Percentiles rank a stretch among this genome's conserved stretches.
Evolutionary conservation across 2,888 invertebrate genomes (phyloP).

Genomic region (Parnassius glacialis): DNA sequence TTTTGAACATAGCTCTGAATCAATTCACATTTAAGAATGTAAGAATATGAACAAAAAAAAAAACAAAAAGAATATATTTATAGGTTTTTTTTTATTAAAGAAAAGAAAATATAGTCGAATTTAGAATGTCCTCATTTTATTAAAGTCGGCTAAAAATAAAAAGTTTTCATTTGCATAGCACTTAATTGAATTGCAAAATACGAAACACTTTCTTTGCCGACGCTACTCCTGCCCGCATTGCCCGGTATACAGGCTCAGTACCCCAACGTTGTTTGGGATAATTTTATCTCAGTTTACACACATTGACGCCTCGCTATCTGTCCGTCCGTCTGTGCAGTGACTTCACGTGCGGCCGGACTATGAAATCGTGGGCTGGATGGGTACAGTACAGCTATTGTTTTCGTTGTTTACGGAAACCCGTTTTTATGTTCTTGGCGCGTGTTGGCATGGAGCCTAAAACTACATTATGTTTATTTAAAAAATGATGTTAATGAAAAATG

Average conservation of each 20-base stretch:
- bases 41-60: no score
- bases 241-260: slow-evolving; percentile 31
- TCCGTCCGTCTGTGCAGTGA: slow-evolving; percentile 11
- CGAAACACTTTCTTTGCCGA: slow-evolving; percentile 26
- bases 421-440: neutral
- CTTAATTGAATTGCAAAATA: no score
- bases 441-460: neutral
- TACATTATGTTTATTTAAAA: no score
- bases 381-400: slow-evolving; percentile 2
- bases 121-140: no score
- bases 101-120: no score
- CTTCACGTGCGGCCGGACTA: slow-evolving; percentile 7
- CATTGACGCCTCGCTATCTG: slow-evolving; percentile 29
- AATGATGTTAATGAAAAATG: no score
- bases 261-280: slow-evolving; percentile 38
- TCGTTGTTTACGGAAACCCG: slow-evolving; percentile 1
- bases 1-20: no score
- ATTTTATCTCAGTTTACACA: slow-evolving; percentile 39
- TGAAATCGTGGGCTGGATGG: slow-evolving; percentile 2
- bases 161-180: no score
- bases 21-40: no score
- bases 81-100: no score
- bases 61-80: no score
- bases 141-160: no score
- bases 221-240: slow-evolving; percentile 37